Conservation (phyloP, 2,113 vertebrate genomes). For the Calonectris borealis region DNA sequence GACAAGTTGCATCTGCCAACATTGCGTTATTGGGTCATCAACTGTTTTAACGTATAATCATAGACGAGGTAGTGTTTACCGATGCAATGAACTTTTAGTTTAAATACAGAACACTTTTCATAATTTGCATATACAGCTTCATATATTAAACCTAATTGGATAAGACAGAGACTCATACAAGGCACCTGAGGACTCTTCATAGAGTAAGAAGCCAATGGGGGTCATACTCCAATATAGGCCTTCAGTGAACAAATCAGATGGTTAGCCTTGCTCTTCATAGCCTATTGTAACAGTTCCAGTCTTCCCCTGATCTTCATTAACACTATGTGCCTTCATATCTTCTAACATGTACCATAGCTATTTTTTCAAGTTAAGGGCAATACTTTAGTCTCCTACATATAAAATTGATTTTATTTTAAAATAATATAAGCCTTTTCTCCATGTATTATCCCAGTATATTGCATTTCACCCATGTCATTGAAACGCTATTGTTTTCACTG, state of each 20-base stretch:
- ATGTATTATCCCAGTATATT: neutral
- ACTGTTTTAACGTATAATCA: neutral
- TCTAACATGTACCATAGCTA: accelerated
- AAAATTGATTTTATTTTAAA: neutral
- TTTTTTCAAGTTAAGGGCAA: neutral
- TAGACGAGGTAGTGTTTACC: neutral
- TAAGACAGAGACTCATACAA: neutral
- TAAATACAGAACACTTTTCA: neutral
- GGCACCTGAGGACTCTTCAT: neutral
- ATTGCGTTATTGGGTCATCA: neutral
- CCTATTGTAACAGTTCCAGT: neutral
- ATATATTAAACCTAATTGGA: neutral
- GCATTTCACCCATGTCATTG: neutral
- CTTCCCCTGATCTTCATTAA: neutral
- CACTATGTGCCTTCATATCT: neutral
- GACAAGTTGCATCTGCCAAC: neutral
- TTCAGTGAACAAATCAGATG: neutral
- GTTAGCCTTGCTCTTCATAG: neutral
- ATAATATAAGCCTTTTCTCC: neutral
- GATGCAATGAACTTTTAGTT: neutral
- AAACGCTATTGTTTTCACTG: neutral
- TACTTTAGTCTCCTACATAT: neutral
- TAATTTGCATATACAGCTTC: neutral
- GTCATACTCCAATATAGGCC: neutral
- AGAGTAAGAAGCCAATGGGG: neutral